phyloP scores from a whole-genome alignment of 2,113 vertebrate genomes.

The Typhlomys cinereus region DNA sequence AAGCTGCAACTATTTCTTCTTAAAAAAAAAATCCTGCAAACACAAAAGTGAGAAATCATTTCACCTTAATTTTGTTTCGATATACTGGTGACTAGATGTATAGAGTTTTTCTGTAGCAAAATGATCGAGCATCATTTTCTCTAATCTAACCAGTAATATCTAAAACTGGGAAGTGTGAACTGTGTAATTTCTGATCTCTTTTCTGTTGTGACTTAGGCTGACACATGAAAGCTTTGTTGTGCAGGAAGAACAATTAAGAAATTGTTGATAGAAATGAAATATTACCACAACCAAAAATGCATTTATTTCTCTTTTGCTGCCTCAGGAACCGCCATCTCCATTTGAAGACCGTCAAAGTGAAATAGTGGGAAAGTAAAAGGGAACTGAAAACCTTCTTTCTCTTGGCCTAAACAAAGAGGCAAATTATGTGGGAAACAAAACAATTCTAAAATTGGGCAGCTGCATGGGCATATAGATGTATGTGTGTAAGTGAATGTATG shows the following conservation, averaged over 20 bases:
- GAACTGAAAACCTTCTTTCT: constrained; percentile 11
- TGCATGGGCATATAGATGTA: constrained; percentile 24
- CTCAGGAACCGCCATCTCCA: constrained; percentile 63
- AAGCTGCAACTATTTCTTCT: constrained; percentile 61
- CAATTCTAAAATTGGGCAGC: constrained; percentile 64
- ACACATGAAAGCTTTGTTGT: constrained; percentile 79
- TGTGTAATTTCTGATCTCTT: constrained; percentile 85
- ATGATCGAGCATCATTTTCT: constrained; percentile 84
- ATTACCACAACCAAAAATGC: constrained; percentile 77
- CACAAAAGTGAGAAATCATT: constrained; percentile 68
- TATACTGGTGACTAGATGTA: constrained; percentile 79
- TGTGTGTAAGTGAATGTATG: not conserved
- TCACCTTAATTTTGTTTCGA: constrained; percentile 81
- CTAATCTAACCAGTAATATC: constrained; percentile 85
- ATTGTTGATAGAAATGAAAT: constrained; percentile 87
- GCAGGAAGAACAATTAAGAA: constrained; percentile 86
- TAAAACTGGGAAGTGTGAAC: constrained; percentile 83
- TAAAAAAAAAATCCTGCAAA: constrained; percentile 64
- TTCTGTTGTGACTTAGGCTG: constrained; percentile 82
- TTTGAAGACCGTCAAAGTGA: constrained; percentile 73
- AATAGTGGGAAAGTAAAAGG: constrained; percentile 60
- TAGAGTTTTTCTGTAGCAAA: constrained; percentile 80
- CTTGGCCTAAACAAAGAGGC: constrained; percentile 71
- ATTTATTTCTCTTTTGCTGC: constrained; percentile 75
- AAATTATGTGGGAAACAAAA: constrained; percentile 79